These are phyloP conservation scores for Clavelina lepadiformis DNA, from an alignment of 23 tunicate genomes.

Conservation along the genomic window DNA sequence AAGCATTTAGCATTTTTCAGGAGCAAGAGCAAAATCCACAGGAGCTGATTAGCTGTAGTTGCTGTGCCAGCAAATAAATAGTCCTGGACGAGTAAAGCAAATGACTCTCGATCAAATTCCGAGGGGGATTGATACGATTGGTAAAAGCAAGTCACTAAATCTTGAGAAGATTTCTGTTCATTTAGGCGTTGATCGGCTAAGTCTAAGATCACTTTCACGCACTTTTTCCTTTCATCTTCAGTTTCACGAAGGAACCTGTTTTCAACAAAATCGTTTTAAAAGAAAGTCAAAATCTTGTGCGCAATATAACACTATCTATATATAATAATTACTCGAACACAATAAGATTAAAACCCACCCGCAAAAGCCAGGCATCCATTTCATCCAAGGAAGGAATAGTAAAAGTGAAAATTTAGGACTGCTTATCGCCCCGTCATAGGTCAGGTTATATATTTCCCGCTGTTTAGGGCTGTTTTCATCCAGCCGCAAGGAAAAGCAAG, in stretches of 20 bases:
- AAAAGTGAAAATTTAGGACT: slow-evolving; percentile 10
- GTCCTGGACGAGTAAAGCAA: slow-evolving; percentile 37
- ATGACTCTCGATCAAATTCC: slow-evolving; percentile 6
- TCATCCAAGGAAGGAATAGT: slow-evolving; percentile 25
- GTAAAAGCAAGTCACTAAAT: slow-evolving; percentile 15
- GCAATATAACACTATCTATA: no score
- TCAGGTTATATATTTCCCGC: no score
- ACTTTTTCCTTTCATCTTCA: neutral
- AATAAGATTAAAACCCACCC: no score
- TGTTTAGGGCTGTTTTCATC: no score
- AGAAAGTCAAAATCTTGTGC: no score
- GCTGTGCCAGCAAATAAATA: slow-evolving; percentile 53
- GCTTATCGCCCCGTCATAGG: no score
- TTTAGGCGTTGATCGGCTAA: slow-evolving; percentile 1
- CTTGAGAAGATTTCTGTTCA: neutral
- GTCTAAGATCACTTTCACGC: neutral
- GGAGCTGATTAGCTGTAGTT: slow-evolving; percentile 38
- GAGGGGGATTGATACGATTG: neutral
- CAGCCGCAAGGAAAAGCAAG: no score
- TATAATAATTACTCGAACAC: no score
- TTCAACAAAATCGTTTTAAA: no score
- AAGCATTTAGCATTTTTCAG: slow-evolving; percentile 47
- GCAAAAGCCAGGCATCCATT: no score
- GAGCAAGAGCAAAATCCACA: slow-evolving; percentile 59
- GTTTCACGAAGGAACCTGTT: neutral